Evolutionary conservation across 2,888 invertebrate species (phyloP).

Genomic region (Cephus pygmeus): DNA sequence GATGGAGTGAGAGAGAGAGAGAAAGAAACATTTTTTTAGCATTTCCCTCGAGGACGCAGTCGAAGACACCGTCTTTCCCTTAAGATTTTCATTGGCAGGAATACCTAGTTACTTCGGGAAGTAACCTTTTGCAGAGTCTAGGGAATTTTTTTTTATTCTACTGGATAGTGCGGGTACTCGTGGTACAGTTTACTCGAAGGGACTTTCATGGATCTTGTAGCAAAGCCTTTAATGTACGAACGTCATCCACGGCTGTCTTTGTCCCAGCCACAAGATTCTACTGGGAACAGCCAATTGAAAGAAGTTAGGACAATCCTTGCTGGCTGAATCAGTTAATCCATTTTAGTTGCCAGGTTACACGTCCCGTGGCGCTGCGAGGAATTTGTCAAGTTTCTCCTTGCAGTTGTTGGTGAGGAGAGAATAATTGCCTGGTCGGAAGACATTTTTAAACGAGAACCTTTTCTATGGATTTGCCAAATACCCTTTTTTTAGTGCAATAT

Average conservation of each 20-base stretch:
- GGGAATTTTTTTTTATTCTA: background rate
- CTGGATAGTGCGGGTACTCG: background rate
- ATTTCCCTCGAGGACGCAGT: constrained; percentile 12
- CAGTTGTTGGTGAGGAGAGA: background rate
- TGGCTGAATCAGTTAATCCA: background rate
- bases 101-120: background rate
- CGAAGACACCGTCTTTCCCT: background rate
- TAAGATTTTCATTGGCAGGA: background rate
- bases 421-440: background rate
- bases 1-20: constrained; percentile 7
- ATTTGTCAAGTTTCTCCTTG: background rate
- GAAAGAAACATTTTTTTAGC: background rate
- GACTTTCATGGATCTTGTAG: background rate
- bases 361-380: background rate
- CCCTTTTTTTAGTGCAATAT: background rate
- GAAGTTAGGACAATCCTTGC: background rate
- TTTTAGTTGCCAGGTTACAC: background rate
- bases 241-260: background rate
- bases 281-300: background rate
- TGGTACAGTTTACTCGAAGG: background rate
- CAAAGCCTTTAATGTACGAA: background rate
- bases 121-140: background rate
- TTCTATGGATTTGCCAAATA: background rate
- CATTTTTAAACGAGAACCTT: background rate
- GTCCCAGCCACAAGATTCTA: background rate